Evolutionary conservation across 2,797 vertebrate genomes (phyloP).

Genomic region (Phataginus tricuspis): DNA sequence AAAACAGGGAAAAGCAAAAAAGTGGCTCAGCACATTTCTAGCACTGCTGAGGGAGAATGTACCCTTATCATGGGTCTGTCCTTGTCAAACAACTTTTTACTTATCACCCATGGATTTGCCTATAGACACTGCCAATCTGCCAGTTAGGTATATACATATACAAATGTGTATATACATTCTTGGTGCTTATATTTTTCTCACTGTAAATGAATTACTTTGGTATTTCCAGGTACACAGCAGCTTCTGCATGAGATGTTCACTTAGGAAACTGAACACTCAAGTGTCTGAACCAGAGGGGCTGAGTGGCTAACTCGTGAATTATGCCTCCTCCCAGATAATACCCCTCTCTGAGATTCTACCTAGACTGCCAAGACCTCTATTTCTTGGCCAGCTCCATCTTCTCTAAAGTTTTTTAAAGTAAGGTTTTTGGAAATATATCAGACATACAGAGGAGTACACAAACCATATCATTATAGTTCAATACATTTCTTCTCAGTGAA

Average conservation of each 20-base stretch:
- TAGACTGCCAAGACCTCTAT: background rate
- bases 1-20: background rate
- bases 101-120: background rate
- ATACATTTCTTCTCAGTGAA: background rate
- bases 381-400: background rate
- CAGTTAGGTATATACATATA: background rate
- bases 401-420: background rate
- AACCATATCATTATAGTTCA: background rate
- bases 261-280: background rate
- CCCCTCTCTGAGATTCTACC: background rate
- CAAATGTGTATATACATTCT: background rate
- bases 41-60: background rate
- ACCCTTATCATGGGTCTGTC: background rate
- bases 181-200: background rate
- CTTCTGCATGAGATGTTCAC: background rate
- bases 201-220: background rate
- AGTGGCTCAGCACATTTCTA: background rate
- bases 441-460: background rate
- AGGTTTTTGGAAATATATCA: background rate
- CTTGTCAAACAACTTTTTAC: constrained; percentile 18
- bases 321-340: background rate
- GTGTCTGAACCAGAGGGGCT: background rate
- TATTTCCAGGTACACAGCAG: background rate
- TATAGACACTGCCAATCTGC: background rate
- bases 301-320: background rate